Conservation (phyloP, 2,888 invertebrate genomes). For the Ecliptopera silaceata region DNA sequence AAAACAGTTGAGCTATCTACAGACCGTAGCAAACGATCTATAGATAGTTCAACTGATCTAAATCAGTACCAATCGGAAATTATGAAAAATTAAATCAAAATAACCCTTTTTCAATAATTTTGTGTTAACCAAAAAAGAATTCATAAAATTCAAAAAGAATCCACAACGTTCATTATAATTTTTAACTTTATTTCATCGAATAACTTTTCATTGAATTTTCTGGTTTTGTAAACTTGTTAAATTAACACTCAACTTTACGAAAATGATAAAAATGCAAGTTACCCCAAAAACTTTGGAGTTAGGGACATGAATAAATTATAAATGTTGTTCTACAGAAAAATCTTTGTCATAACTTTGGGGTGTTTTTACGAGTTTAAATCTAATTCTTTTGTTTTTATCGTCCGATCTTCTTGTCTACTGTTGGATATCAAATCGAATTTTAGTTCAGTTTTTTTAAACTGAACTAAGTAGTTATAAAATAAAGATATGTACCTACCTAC, state of each 20-base stretch:
- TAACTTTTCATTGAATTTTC: slow-evolving; percentile 32
- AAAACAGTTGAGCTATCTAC: too few relatives aligned
- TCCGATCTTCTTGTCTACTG: not conserved
- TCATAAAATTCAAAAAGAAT: slow-evolving; percentile 13
- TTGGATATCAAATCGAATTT: too few relatives aligned
- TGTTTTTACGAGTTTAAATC: slow-evolving; percentile 13
- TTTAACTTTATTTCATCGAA: slow-evolving; percentile 25
- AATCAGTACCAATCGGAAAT: too few relatives aligned
- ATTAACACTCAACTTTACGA: slow-evolving; percentile 34
- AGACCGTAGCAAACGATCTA: too few relatives aligned
- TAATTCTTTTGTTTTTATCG: slow-evolving; percentile 3
- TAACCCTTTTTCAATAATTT: slow-evolving; percentile 2
- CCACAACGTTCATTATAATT: slow-evolving; percentile 15
- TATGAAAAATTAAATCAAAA: too few relatives aligned
- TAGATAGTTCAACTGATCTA: too few relatives aligned
- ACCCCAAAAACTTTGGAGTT: slow-evolving; percentile 34
- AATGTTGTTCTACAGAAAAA: slow-evolving; percentile 46
- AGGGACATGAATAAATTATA: slow-evolving; percentile 57
- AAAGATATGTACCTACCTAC: too few relatives aligned
- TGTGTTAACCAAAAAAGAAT: not conserved
- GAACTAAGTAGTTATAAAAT: not conserved
- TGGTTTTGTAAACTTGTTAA: slow-evolving; percentile 32
- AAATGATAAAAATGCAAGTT: slow-evolving; percentile 38
- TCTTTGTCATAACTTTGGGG: slow-evolving; percentile 32
- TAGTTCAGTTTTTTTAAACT: too few relatives aligned